Base-by-base conservation (phyloP, 2,888 invertebrate species). In the Rotaria socialis region DNA sequence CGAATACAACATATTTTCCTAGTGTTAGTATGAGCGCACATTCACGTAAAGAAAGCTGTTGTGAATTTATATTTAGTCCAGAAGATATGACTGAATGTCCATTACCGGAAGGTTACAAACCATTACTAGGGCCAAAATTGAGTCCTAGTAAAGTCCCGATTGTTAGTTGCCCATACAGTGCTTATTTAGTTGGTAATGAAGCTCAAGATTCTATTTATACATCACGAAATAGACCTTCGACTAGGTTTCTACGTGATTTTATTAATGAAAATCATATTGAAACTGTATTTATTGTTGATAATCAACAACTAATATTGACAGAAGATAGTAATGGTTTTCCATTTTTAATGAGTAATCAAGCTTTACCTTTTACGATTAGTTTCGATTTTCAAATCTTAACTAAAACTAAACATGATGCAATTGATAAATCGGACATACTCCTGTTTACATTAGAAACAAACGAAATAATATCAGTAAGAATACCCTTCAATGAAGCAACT, bases 11-110 rank as follows among this genome's bases (percentile, higher is more conserved):
- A 3, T 80, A n/a, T 80, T 80, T n/a, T 80, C 80, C 80, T 0
- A 11, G 19, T n/a, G 14, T 80, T 3, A 24, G 0, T 80, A n/a
- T n/a, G n/a, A n/a, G 27, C 43, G 5, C 47, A 10, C 47, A 47
- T n/a, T n/a, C 27, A 8, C 3, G 1, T n/a, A 24, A 2, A 2
- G 35, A 35, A 24, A 47, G 3, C 1, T 47, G 24, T 2, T 80
- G 47, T 80, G 80, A 80, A 47, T 47, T 80, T 14, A 80, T 80
- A 6, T 24, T 80, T n/a, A 47, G 47, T 47, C 80, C 80, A 80
- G 80, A 80, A 47, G 80, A 80, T 47, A 80, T 80, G 80, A 14
- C 8, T 3, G 7, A 80, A 5, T 80, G 80, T 47, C 80, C 80
- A 47, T 80, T 80, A 47, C 80, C 80, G 1, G 0, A 80, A 10